phyloP scores from a whole-genome alignment of 2,113 vertebrate genomes.

The Pycnonotus jocosus region DNA sequence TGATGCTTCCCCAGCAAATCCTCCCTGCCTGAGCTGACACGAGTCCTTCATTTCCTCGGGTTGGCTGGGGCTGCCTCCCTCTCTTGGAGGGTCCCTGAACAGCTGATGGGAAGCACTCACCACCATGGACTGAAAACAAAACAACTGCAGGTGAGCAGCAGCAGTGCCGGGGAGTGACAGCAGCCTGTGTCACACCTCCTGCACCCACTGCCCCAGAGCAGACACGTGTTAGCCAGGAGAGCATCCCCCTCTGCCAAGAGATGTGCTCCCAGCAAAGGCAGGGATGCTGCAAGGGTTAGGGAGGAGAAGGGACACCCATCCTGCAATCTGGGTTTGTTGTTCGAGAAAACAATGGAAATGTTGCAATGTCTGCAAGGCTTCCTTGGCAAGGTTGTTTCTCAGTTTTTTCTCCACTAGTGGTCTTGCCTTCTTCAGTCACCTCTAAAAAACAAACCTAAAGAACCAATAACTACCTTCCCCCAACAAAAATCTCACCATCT shows the following conservation, averaged over 20 bases:
- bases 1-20: not conserved
- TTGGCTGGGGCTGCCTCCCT: not conserved
- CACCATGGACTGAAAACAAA: not conserved
- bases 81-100: not conserved
- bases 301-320: not conserved
- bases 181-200: fast-evolving
- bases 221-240: not conserved
- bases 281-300: not conserved
- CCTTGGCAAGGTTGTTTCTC: not conserved
- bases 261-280: not conserved
- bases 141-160: not conserved
- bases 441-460: not conserved
- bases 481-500: not conserved
- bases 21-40: not conserved
- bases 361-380: not conserved
- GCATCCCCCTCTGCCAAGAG: not conserved
- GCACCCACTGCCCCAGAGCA: fast-evolving
- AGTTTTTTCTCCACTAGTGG: not conserved
- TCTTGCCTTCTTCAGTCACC: not conserved
- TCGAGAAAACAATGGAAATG: not conserved
- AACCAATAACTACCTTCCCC: not conserved
- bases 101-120: not conserved
- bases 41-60: not conserved
- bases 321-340: not conserved
- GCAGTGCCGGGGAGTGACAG: not conserved